phyloP scores from a whole-genome alignment of 2,888 invertebrate species.

The Drosophila falleni region DNA sequence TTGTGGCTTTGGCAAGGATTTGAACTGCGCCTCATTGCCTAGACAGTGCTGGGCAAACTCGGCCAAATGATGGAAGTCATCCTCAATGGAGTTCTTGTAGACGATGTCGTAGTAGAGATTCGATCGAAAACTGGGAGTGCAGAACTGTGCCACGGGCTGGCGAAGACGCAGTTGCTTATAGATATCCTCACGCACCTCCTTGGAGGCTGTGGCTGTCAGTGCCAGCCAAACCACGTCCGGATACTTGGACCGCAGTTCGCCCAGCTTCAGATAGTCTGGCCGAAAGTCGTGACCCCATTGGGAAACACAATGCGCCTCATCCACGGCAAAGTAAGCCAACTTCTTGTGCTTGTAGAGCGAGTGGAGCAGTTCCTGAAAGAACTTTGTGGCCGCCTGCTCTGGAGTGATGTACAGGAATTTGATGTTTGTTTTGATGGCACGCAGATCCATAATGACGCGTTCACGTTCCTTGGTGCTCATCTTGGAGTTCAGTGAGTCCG shows the following conservation, averaged over 20 bases:
- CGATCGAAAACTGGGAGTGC: constrained; percentile 94
- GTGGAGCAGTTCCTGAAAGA: constrained; percentile 89
- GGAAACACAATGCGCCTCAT: constrained; percentile 99
- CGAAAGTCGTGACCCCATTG: constrained; percentile 99
- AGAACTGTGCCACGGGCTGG: constrained; percentile 90
- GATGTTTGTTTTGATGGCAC: constrained; percentile 90
- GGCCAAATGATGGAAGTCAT: constrained; percentile 92
- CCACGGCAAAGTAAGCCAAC: constrained; percentile 96
- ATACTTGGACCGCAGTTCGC: constrained; percentile 88
- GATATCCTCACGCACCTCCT: constrained; percentile 93
- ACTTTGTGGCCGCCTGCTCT: constrained; percentile 95
- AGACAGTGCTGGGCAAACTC: constrained; percentile 90
- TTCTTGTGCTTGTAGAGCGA: constrained; percentile 91
- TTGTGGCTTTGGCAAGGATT: constrained; percentile 59
- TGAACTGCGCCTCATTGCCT: constrained; percentile 83
- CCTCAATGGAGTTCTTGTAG: constrained; percentile 93
- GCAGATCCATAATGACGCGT: constrained; percentile 91
- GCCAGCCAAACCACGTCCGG: constrained; percentile 94
- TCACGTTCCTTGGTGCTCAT: constrained; percentile 91
- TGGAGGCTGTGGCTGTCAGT: constrained; percentile 96
- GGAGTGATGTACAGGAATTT: constrained; percentile 98
- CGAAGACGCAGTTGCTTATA: constrained; percentile 89
- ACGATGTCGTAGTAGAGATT: constrained; percentile 98
- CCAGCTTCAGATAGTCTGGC: constrained; percentile 96
- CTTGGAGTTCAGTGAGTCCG: constrained; percentile 97